Conservation (phyloP, 1,140 invertebrate species). For the Lepidurus couesii region DNA sequence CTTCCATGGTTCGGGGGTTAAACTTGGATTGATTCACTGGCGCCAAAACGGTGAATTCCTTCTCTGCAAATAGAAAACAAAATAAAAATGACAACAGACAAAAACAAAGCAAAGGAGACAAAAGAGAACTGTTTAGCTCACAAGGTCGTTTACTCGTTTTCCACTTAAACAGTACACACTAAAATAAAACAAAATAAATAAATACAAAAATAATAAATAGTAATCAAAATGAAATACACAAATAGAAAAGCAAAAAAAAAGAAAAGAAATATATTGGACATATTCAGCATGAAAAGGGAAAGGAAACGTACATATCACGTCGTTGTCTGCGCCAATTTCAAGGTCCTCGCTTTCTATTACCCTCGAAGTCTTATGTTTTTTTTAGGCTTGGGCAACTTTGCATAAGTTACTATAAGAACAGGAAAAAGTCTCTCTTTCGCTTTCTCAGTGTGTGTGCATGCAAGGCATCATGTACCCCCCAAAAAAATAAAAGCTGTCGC, state of each 20-base stretch:
- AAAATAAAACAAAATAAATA: background rate
- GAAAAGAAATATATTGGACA: too few species aligned
- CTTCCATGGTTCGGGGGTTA: constrained; percentile 8
- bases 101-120: background rate
- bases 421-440: background rate
- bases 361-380: background rate
- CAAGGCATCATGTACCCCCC: background rate
- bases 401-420: constrained; percentile 13
- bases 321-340: background rate
- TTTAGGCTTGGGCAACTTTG: background rate
- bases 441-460: constrained; percentile 1
- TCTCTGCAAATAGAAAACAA: constrained; percentile 46
- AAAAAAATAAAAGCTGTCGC: background rate
- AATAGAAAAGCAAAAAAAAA: too few species aligned
- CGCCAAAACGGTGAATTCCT: constrained; percentile 54
- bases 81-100: background rate
- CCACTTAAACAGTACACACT: background rate
- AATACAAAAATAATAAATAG: background rate
- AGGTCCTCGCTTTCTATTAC: background rate
- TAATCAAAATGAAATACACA: too few species aligned
- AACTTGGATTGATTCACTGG: constrained; percentile 49
- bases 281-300: background rate
- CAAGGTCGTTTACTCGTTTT: background rate
- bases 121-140: background rate
- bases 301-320: background rate